Evolutionary conservation across 2,888 invertebrate species (phyloP), one percentile per base, ranked within the genome.

Genomic region (Drosophila nr. medialis): DNA sequence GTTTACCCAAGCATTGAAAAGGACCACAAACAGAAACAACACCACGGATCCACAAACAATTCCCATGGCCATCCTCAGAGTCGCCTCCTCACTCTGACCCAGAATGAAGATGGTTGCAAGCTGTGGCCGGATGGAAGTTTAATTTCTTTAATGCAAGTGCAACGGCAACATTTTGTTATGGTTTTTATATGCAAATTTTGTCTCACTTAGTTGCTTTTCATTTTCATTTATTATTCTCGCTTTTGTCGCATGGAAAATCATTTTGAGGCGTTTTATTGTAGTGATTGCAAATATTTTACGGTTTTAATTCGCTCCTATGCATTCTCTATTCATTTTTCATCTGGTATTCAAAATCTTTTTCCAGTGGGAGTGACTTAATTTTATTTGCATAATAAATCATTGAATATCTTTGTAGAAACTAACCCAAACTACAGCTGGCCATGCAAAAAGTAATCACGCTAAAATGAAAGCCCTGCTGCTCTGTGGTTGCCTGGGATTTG

Each of bases 271-370:
- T 48, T 66, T 61, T 27, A 56, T 51, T 65, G 64, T 55, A 80
- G 68, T 68, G 77, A 77, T 77, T 77, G 80, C 64, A 74, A 86
- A 89, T 81, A 84, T 89, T 83, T 85, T 83, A 84, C 84, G 89
- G 75, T 72, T 83, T 86, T 77, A 73, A 86, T 81, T 88, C 65
- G 34, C 76, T 67, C 40, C 59, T 54, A 36, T 66, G 50, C 55
- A 75, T 75, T 69, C 45, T 55, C 63, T 69, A 21, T 73, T 77
- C 80, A 77, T 72, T 72, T 67, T 54, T 62, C 30, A 66, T 75
- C 63, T 71, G 15, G n/a, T 60, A 80, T 78, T 75, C 76, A 75
- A 80, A 68, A 71, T 71, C 53, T 42, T 68, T 75, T 75, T 71
- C 68, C 77, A 68, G 63, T 36, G 56, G 13, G 15, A 53, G 30